A percentile compares a stretch with the other conserved stretches of the same genome.
Evolutionary conservation across 2,888 invertebrate species (phyloP).

Genomic region (Helleia helle): DNA sequence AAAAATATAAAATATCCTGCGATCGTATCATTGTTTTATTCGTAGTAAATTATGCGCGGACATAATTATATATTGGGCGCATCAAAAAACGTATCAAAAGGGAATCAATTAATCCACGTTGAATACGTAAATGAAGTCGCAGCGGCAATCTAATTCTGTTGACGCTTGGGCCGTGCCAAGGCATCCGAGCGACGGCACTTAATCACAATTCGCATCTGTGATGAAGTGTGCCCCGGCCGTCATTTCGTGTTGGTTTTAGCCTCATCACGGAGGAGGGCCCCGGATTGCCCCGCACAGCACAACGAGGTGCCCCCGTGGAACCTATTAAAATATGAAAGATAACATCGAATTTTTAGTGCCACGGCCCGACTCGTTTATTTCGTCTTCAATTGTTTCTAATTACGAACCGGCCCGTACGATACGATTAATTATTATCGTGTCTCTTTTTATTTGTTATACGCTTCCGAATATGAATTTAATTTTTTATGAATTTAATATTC

Average conservation of each 20-base stretch:
- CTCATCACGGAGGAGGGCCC: constrained; percentile 47
- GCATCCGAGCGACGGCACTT: constrained; percentile 42
- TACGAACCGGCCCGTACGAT: constrained; percentile 63
- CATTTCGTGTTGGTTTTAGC: constrained; percentile 71
- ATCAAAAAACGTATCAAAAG: background rate
- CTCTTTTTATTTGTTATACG: constrained; percentile 58
- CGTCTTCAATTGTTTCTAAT: constrained; percentile 69
- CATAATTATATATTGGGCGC: too few species aligned
- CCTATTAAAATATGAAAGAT: constrained; percentile 71
- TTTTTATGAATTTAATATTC: constrained; percentile 23
- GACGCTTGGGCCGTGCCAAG: constrained; percentile 28
- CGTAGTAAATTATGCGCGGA: too few species aligned
- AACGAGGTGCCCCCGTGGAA: constrained; percentile 61
- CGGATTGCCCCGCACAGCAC: constrained; percentile 50
- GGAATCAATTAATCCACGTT: background rate
- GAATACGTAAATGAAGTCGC: constrained; percentile 28
- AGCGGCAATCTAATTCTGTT: constrained; percentile 30
- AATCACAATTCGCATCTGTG: constrained; percentile 67
- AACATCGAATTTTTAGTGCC: constrained; percentile 66
- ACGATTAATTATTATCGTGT: constrained; percentile 55
- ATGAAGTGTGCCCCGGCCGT: constrained; percentile 64
- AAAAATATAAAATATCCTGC: too few species aligned
- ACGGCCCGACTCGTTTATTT: constrained; percentile 49
- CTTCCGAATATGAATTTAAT: constrained; percentile 47
- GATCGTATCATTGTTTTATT: too few species aligned